Evolutionary conservation across 2,113 vertebrate genomes (phyloP).

Genomic region (Lepus americanus): DNA sequence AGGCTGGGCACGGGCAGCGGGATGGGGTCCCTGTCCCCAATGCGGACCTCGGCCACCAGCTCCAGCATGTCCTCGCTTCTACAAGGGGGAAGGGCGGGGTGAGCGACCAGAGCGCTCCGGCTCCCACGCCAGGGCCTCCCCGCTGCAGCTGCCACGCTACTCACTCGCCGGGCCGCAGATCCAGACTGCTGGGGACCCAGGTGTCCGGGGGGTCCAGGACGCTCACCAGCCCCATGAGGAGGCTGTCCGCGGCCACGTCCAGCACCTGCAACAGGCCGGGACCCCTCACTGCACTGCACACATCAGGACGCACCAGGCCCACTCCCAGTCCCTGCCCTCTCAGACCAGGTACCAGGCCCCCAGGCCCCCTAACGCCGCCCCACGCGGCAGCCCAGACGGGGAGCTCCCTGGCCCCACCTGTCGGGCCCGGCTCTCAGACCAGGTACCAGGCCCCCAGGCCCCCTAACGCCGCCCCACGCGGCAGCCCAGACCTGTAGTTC

Average conservation of each 20-base stretch:
- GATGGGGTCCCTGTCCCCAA: constrained; percentile 80
- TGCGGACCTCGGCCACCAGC: constrained; percentile 85
- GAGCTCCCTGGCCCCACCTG: too few species aligned
- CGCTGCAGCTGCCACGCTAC: background rate
- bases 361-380: background rate
- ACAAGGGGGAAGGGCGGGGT: background rate
- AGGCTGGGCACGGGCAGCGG: constrained; percentile 76
- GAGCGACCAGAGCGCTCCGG: background rate
- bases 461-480: background rate
- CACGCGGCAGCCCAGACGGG: background rate
- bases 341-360: constrained; percentile 14
- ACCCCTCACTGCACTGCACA: background rate
- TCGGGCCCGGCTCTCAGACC: too few species aligned
- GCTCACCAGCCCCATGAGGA: constrained; percentile 75
- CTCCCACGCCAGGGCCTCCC: fast-evolving
- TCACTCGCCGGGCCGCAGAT: constrained; percentile 76
- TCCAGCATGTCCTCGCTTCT: constrained; percentile 85
- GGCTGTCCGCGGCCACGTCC: constrained; percentile 74
- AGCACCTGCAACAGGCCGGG: constrained; percentile 67
- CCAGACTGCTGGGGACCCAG: constrained; percentile 78
- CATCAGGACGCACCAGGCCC: background rate
- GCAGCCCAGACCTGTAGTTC: background rate
- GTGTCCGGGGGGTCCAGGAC: constrained; percentile 82
- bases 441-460: background rate
- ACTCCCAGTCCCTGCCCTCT: background rate